Conservation (phyloP, 2,797 vertebrate species). For the Acestrorhynchus altus region DNA sequence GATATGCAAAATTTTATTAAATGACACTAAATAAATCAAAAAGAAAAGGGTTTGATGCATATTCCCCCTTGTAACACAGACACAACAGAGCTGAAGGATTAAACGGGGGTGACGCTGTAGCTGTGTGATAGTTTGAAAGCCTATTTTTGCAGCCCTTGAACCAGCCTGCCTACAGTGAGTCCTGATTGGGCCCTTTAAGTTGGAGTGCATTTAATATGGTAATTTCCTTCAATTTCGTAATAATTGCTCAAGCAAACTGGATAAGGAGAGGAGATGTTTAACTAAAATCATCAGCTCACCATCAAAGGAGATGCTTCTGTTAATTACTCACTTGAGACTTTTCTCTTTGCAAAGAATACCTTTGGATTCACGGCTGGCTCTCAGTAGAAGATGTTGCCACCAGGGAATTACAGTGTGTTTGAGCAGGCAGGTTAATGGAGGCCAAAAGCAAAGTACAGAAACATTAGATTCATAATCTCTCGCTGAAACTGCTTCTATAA, state of each 20-base stretch:
- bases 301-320: conserved; percentile 8
- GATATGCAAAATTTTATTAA: no score
- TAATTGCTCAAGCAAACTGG: neutral
- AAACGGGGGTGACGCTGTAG: neutral
- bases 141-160: neutral
- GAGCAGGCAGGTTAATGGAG: neutral
- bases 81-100: no score
- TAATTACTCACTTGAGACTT: conserved; percentile 19
- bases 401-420: neutral
- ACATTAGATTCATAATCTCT: neutral
- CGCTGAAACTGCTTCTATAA: neutral
- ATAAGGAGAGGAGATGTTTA: neutral
- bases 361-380: neutral
- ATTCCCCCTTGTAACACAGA: no score
- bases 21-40: no score
- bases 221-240: conserved; percentile 1
- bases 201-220: neutral
- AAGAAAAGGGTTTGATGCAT: no score
- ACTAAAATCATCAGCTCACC: conserved; percentile 1
- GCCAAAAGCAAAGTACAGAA: neutral
- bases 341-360: neutral
- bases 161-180: neutral
- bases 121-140: neutral
- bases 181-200: neutral
- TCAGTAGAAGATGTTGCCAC: neutral